Evolutionary conservation across 2,888 invertebrate genomes (phyloP), one percentile per base, ranked within the genome.

Genomic region (Synergus japonicus): DNA sequence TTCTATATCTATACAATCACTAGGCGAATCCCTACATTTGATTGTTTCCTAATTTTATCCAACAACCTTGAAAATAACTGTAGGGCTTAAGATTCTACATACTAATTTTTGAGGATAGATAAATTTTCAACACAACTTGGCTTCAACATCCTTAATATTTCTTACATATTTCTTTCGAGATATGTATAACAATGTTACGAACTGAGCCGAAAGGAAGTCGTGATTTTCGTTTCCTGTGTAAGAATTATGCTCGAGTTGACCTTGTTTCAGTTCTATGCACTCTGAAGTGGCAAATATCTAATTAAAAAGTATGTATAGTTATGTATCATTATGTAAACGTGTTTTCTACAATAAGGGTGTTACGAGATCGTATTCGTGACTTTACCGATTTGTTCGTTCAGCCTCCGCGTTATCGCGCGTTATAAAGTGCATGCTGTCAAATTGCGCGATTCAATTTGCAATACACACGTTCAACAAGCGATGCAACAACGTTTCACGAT

Each of bases 401-500:
- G 49, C 4, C 37, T 73, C 15, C 7, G 15, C 37, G 49, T 54
- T 73, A 73, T 73, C 69, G 13, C 29, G 49, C 15, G 49, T 49
- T 73, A 37, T 54, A 73, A 73, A 73, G 46, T 46, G 37, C 37
- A 13, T 46, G 69, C 49, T 37, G 37, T 37, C n/a, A 54, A 73
- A 54, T 73, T 37, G 15, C 49, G 69, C 49, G 54, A 73, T 73
- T 73, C 37, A 54, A 73, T 73, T 73, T 73, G 54, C 69, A 73
- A 73, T 54, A 73, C 9, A 54, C 29, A 54, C n/a, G 49, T 49
- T 22, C 73, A 29, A 73, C 73, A 73, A 54, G 49, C 54, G 37
- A 54, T 22, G 73, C 49, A 37, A 73, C 73, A 73, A 46, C n/a
- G 49, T 69, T 69, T 37, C 49, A 73, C 15, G 37, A 73, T 54